Percentiles rank a stretch among this genome's conserved stretches.
These are phyloP conservation scores for Venturia canescens DNA, from an alignment of 1,140 invertebrate species.

Conservation along the genomic window DNA sequence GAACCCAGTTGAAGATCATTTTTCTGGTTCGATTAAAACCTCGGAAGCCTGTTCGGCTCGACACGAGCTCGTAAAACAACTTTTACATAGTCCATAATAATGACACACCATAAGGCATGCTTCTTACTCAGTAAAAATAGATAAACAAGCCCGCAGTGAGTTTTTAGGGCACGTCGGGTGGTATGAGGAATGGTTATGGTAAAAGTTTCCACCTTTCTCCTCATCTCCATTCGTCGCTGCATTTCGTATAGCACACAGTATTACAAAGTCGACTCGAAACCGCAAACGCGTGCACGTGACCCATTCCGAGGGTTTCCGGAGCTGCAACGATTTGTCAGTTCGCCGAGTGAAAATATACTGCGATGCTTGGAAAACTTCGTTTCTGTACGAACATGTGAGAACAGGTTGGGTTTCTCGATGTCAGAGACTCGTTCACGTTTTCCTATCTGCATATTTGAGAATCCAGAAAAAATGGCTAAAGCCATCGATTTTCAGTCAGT, in stretches of 20 bases:
- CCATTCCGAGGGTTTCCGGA: constrained; percentile 50
- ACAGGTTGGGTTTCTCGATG: neutral
- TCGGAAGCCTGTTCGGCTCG: neutral
- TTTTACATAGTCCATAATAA: too few species aligned
- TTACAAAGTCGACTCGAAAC: constrained; percentile 33
- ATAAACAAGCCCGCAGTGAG: constrained; percentile 54
- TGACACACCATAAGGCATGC: neutral
- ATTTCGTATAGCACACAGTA: constrained; percentile 14
- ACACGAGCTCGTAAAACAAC: neutral
- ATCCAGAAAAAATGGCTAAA: neutral
- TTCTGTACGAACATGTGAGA: constrained; percentile 10
- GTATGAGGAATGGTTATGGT: constrained; percentile 63
- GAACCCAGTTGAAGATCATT: neutral
- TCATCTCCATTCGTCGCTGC: constrained; percentile 24
- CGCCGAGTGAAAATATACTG: constrained; percentile 16
- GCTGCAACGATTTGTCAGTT: constrained; percentile 57
- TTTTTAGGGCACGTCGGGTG: constrained; percentile 57
- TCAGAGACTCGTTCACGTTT: neutral
- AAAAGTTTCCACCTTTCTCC: constrained; percentile 55
- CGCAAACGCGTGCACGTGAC: constrained; percentile 42
- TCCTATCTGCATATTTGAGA: neutral
- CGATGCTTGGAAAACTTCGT: constrained; percentile 8
- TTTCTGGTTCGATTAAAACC: neutral
- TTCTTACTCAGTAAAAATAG: constrained; percentile 25
- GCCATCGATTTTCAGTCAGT: neutral